Conservation (phyloP, 2,888 invertebrate genomes). For the Trileptium ribeirensis region DNA sequence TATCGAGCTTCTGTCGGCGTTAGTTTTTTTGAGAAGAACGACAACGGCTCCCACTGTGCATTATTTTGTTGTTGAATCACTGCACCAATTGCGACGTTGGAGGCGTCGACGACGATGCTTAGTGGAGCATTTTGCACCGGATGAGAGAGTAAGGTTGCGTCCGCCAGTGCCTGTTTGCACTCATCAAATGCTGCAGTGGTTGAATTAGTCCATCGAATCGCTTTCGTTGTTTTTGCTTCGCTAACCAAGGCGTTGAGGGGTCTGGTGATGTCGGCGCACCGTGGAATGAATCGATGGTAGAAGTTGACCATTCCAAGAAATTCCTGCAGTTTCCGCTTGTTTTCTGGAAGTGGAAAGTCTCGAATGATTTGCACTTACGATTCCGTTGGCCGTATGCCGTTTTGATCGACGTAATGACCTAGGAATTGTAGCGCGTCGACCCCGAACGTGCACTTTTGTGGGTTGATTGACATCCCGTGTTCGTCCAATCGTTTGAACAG, state of each 20-base stretch:
- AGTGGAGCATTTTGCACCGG: no score
- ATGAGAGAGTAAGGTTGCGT: no score
- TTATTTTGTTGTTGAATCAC: no score
- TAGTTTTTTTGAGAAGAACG: no score
- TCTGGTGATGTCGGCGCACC: background rate
- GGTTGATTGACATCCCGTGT: background rate
- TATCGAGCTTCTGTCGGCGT: background rate
- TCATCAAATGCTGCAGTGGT: no score
- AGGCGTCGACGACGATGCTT: no score
- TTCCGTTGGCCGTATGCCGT: background rate
- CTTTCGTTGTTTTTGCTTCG: background rate
- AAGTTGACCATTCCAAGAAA: background rate
- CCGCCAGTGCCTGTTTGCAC: no score
- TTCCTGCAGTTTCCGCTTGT: background rate
- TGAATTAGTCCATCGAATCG: no score
- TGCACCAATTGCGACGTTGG: no score
- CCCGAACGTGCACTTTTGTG: background rate
- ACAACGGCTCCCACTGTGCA: no score
- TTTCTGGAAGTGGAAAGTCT: background rate
- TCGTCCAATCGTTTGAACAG: background rate
- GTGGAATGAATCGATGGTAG: background rate
- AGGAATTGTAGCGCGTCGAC: background rate
- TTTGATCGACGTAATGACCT: background rate
- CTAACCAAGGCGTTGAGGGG: background rate
- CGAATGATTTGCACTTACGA: background rate